Percentiles rank a stretch among this genome's conserved stretches.
phyloP scores from a whole-genome alignment of 2,888 invertebrate species.

The Tortrix viridana region DNA sequence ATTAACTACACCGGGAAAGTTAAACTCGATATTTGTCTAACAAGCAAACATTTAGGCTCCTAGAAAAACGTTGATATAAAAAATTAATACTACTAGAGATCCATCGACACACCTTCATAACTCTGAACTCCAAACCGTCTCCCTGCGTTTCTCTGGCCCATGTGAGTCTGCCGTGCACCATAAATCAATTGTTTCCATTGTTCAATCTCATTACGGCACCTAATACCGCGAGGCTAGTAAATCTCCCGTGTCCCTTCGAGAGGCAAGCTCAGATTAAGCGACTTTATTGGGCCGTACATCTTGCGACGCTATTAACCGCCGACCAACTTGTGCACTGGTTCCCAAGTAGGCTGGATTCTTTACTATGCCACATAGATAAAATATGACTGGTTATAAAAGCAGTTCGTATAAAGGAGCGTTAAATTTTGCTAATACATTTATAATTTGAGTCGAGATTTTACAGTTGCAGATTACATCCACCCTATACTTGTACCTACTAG shows the following conservation, averaged over 20 bases:
- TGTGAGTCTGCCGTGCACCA: constrained; percentile 8
- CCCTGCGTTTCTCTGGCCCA: constrained; percentile 1
- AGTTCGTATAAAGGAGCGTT: no score
- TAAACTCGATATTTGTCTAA: no score
- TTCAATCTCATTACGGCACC: constrained; percentile 38
- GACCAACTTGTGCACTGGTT: constrained; percentile 31
- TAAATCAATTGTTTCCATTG: constrained; percentile 38
- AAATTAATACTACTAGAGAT: no score
- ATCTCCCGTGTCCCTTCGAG: constrained; percentile 59
- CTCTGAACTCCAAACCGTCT: no score
- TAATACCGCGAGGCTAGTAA: constrained; percentile 62
- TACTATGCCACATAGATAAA: constrained; percentile 8
- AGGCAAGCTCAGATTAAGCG: constrained; percentile 66
- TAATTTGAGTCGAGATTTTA: no score
- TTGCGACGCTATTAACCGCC: constrained; percentile 47
- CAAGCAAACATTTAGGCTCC: no score
- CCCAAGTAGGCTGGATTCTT: constrained; percentile 30
- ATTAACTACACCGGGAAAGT: no score
- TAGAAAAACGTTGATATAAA: no score
- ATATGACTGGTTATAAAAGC: background rate
- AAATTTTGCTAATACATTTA: no score
- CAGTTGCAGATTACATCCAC: no score
- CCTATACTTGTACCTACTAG: no score
- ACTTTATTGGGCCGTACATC: constrained; percentile 73
- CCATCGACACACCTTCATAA: background rate